A percentile compares a stretch with the other conserved stretches of the same genome.
Conservation (phyloP, 2,888 invertebrate species). For the Drosophila mimetica region DNA sequence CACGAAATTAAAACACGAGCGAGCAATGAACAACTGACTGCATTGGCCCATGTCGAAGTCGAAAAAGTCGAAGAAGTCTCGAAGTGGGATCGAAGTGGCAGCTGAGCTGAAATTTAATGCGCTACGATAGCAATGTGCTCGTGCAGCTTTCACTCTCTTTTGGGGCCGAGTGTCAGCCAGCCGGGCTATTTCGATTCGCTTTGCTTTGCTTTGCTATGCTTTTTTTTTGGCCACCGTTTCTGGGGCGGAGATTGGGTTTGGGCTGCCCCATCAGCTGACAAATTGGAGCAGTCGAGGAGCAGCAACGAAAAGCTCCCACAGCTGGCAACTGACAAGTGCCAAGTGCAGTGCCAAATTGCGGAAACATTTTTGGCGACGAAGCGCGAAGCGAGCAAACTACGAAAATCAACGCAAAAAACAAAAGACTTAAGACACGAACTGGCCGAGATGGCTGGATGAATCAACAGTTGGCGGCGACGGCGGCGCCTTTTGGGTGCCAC, state of each 20-base stretch:
- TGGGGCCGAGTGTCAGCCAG: constrained; percentile 70
- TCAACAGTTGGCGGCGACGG: constrained; percentile 26
- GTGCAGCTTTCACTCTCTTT: constrained; percentile 78
- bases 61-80: constrained; percentile 15
- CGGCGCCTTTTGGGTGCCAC: constrained; percentile 17
- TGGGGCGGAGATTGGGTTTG: constrained; percentile 22
- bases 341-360: constrained; percentile 72
- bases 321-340: constrained; percentile 40
- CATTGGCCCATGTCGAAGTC: constrained; percentile 72
- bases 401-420: constrained; percentile 51
- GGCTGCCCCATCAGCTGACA: constrained; percentile 49
- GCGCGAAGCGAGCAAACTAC: constrained; percentile 25
- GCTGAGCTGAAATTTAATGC: constrained; percentile 75
- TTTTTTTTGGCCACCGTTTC: constrained; percentile 13
- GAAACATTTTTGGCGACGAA: constrained; percentile 57
- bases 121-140: constrained; percentile 40
- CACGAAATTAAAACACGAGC: constrained; percentile 80
- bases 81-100: constrained; percentile 39
- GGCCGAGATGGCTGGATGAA: constrained; percentile 21
- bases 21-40: constrained; percentile 62
- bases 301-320: constrained; percentile 23
- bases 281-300: constrained; percentile 60
- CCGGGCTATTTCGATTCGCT: no score
- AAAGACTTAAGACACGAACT: constrained; percentile 75
- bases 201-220: no score